These are phyloP conservation scores for Marasmarcha lunaedactyla DNA, from an alignment of 2,888 invertebrate genomes.

Conservation along the genomic window DNA sequence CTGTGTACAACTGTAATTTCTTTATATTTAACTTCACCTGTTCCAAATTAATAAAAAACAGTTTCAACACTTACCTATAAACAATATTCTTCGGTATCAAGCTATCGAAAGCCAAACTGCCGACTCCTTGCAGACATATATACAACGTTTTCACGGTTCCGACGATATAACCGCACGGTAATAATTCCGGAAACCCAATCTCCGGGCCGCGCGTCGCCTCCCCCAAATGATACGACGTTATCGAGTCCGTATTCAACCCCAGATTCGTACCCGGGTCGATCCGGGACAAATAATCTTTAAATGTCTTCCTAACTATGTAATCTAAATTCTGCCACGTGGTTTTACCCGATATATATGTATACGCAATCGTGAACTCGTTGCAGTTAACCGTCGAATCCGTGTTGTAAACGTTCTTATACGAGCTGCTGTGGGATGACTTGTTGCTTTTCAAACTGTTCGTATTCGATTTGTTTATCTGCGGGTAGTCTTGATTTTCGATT, in stretches of 20 bases:
- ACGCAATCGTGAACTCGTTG: constrained; percentile 87
- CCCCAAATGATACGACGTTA: constrained; percentile 93
- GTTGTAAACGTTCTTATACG: constrained; percentile 62
- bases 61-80: constrained; percentile 76
- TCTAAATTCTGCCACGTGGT: constrained; percentile 96
- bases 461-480: constrained; percentile 55
- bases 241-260: constrained; percentile 86
- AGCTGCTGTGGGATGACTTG: constrained; percentile 64
- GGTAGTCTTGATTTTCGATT: constrained; percentile 51
- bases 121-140: constrained; percentile 89
- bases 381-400: constrained; percentile 68
- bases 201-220: constrained; percentile 87
- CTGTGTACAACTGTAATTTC: no score
- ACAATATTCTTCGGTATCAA: constrained; percentile 96
- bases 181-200: constrained; percentile 85
- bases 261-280: constrained; percentile 94
- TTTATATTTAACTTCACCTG: no score
- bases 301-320: constrained; percentile 89
- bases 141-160: constrained; percentile 88
- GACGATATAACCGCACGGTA: constrained; percentile 94
- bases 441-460: constrained; percentile 69
- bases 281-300: constrained; percentile 93
- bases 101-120: constrained; percentile 93
- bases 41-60: no score
- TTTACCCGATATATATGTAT: constrained; percentile 90